Conservation (phyloP, 2,113 vertebrate species). For the Bos indicus region DNA sequence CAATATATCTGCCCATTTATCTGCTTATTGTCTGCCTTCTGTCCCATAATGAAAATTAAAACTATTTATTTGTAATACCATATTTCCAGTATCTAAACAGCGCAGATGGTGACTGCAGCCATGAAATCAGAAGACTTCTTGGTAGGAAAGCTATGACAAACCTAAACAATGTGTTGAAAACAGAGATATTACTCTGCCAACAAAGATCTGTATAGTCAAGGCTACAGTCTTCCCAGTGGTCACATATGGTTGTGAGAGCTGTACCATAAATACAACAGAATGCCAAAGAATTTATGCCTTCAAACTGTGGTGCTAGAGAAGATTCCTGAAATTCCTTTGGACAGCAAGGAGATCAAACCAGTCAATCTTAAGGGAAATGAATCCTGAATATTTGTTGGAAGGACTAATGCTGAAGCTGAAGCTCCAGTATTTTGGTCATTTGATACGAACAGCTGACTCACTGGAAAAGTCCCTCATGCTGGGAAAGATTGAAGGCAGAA, state of each 20-base stretch:
- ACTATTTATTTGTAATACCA: background rate
- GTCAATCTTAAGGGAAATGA: background rate
- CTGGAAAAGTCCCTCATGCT: background rate
- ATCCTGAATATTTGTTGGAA: background rate
- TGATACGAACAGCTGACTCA: background rate
- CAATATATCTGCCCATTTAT: background rate
- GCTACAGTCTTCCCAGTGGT: background rate
- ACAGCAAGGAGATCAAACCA: background rate
- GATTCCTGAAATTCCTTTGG: background rate
- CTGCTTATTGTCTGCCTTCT: background rate
- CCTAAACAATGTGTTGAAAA: background rate
- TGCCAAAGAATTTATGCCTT: background rate
- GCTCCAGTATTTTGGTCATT: background rate
- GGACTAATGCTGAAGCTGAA: background rate
- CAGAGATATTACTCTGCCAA: background rate
- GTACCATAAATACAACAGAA: background rate
- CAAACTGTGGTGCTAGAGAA: background rate
- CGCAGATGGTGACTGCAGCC: background rate
- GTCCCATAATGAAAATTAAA: background rate
- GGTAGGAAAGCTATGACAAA: background rate
- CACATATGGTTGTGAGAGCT: background rate
- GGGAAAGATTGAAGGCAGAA: background rate
- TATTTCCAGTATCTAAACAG: background rate
- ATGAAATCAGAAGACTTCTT: background rate
- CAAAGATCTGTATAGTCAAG: background rate